Evolutionary conservation across 2,113 vertebrate species (phyloP).

Genomic region (Odocoileus hemionus): DNA sequence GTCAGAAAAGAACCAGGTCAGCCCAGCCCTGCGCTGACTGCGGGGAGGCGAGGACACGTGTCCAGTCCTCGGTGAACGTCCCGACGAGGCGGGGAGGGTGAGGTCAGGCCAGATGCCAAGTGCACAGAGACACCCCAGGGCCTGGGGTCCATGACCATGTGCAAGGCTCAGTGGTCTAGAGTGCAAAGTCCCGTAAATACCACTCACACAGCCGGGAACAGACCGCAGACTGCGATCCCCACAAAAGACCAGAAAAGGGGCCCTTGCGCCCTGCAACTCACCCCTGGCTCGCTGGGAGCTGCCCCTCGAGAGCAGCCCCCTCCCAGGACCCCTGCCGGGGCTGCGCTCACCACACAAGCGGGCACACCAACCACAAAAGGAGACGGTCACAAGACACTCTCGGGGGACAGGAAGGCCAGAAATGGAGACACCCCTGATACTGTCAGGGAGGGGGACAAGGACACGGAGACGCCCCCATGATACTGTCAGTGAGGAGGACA

Average conservation of each 20-base stretch:
- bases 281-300: background rate
- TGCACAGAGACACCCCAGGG: background rate
- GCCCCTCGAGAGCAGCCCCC: background rate
- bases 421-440: accelerated
- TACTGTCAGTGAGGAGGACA: background rate
- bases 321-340: accelerated
- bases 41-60: accelerated
- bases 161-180: background rate
- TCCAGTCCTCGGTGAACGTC: background rate
- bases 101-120: background rate
- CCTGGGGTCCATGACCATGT: accelerated
- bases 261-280: accelerated
- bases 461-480: background rate
- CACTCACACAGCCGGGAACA: accelerated
- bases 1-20: background rate
- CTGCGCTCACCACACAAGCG: background rate
- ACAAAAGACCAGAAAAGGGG: background rate
- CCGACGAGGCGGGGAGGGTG: background rate
- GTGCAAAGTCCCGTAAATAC: accelerated
- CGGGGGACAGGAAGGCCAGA: background rate
- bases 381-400: background rate
- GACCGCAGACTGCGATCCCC: background rate
- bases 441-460: background rate
- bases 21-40: background rate
- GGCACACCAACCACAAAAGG: background rate